Evolutionary conservation across 2,797 vertebrate genomes (phyloP), one percentile per base, ranked within the genome.

Genomic region (Melopsittacus undulatus): DNA sequence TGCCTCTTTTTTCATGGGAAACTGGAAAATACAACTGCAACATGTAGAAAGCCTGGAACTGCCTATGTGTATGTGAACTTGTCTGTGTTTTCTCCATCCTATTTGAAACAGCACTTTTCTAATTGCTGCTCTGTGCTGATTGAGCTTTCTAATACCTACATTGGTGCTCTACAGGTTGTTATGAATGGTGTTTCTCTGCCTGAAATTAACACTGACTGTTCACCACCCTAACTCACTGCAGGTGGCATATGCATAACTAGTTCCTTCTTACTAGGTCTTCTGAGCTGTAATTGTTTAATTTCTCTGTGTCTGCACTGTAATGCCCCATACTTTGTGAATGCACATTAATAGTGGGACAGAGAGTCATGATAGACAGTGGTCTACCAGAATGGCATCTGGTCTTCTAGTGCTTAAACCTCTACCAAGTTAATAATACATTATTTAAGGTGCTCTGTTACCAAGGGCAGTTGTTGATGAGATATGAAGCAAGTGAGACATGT

Each of bases 121-220:
- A 64, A 67, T 43, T 8, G 30, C 79, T 76, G 34, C 79, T 48
- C 90, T 85, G 38, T 4, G 6, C 45, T 34, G 70, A 20, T 26
- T 76, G 52, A 62, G 54, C 49, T 91, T 73, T 81, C 62, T 4
- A 7, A 46, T 32, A 57, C 79, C 46, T 83, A 27, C 38, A 15
- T 27, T 89, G 92, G 89, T 95, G 93, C 83, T 93, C 81, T 92
- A 30, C 52, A 73, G 59, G 22, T 83, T 46, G 3, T 86, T 82
- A n/a, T 40, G 9, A 20, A 66, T 30, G 74, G 54, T 82, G 83
- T 76, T 90, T 56, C 34, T 76, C 68, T 74, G 66, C 62, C 61
- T 73, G 76, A 66, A 75, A 42, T 34, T 4, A 46, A 10, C 51
- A 36, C 54, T 86, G 93, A 54, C 73, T 91, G 85, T 82, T 90